These are phyloP conservation scores for Auanema freiburgensis DNA, from an alignment of 2,888 invertebrate genomes.

Conservation along the genomic window DNA sequence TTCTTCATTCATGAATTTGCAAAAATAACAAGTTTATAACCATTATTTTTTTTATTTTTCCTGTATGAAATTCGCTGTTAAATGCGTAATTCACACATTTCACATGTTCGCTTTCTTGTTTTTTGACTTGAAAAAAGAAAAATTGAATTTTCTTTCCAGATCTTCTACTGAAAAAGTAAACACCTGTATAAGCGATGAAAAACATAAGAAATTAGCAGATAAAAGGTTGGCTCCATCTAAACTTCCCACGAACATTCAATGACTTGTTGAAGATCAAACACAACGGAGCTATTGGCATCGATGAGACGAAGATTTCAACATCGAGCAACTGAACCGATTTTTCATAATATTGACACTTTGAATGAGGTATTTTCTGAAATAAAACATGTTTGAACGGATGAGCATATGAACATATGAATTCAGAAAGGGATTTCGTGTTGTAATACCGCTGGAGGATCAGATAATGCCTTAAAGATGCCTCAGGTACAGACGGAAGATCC, in stretches of 20 bases:
- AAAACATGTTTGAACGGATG: too few relatives aligned
- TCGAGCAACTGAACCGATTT: slow-evolving; percentile 43
- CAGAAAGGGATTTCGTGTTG: too few relatives aligned
- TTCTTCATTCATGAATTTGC: too few relatives aligned
- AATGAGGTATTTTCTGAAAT: slow-evolving; percentile 1
- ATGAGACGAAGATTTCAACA: slow-evolving; percentile 43
- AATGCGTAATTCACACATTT: too few relatives aligned
- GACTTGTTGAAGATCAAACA: slow-evolving; percentile 25
- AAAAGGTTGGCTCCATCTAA: slow-evolving; percentile 21
- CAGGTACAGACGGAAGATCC: slow-evolving; percentile 9
- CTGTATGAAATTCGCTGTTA: too few relatives aligned
- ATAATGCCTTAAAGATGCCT: slow-evolving; percentile 17
- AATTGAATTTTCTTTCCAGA: slow-evolving; percentile 10
- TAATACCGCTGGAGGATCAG: slow-evolving; percentile 11
- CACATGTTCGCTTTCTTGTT: too few relatives aligned
- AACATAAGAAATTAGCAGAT: slow-evolving; percentile 23
- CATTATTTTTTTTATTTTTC: too few relatives aligned
- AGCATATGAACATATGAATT: too few relatives aligned
- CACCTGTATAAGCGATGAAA: slow-evolving; percentile 22
- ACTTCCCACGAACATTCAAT: slow-evolving; percentile 8
- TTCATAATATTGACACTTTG: slow-evolving; percentile 24
- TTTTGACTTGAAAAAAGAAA: too few relatives aligned
- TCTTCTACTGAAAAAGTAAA: slow-evolving; percentile 28
- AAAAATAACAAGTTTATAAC: too few relatives aligned
- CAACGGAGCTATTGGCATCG: slow-evolving; percentile 34